Conservation (phyloP, 2,113 vertebrate species). For the Opisthocomus hoazin region DNA sequence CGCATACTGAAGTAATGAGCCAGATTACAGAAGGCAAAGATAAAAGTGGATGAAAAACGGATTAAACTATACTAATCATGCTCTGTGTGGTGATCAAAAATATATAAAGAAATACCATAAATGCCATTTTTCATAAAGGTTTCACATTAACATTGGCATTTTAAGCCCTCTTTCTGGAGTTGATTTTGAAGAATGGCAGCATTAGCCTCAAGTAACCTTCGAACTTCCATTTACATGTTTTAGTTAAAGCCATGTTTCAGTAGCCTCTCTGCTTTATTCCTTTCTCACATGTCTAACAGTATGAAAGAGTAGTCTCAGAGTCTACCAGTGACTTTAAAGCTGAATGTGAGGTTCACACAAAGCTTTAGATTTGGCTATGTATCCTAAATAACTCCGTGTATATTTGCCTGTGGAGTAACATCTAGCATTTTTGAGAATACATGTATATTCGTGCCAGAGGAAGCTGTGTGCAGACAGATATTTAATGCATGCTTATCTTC, state of each 20-base stretch:
- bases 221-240: background rate
- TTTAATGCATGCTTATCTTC: background rate
- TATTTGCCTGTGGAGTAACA: background rate
- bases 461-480: background rate
- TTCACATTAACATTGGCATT: background rate
- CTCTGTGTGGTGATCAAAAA: background rate
- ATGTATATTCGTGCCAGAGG: background rate
- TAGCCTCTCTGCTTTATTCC: background rate
- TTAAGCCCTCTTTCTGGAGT: background rate
- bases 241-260: background rate
- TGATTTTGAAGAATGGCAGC: background rate
- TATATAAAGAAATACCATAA: background rate
- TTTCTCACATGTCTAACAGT: background rate
- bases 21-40: background rate
- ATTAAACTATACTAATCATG: background rate
- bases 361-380: background rate
- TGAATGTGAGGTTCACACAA: background rate
- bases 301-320: no score
- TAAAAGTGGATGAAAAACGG: background rate
- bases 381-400: background rate
- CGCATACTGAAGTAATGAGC: background rate
- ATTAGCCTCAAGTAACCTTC: background rate
- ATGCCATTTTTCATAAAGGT: background rate
- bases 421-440: background rate
- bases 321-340: background rate